Evolutionary conservation across 2,797 vertebrate species (phyloP).

Genomic region (Aulostomus chinensis): DNA sequence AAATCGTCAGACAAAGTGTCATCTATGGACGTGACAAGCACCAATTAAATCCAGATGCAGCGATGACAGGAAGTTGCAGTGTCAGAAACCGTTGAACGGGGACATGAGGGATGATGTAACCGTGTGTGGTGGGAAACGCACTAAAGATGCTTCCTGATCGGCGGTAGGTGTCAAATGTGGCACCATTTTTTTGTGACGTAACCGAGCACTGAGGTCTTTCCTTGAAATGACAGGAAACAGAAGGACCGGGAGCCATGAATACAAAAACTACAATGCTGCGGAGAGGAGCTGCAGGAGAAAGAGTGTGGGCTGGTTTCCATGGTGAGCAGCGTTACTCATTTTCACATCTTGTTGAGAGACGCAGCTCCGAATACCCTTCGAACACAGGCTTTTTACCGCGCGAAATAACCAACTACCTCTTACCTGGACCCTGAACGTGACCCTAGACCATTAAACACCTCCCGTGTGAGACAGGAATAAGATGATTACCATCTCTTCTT

Average conservation of each 20-base stretch:
- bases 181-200: conserved; percentile 15
- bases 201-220: conserved; percentile 12
- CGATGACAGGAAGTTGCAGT: conserved; percentile 29
- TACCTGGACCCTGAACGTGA: conserved; percentile 25
- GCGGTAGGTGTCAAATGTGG: no score
- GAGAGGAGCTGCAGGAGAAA: conserved; percentile 13
- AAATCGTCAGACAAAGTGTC: conserved; percentile 42
- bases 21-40: conserved; percentile 51
- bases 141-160: no score
- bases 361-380: conserved; percentile 22
- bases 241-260: conserved; percentile 32
- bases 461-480: conserved; percentile 27
- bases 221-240: conserved; percentile 39
- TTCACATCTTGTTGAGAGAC: conserved; percentile 42
- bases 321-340: conserved; percentile 51
- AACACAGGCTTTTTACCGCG: conserved; percentile 11
- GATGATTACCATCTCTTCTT: conserved; percentile 45
- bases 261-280: conserved; percentile 9
- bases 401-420: conserved; percentile 31
- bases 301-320: conserved; percentile 57
- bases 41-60: conserved; percentile 61
- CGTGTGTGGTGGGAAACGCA: conserved; percentile 7
- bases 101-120: conserved; percentile 17
- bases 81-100: conserved; percentile 17
- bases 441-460: conserved; percentile 30